Evolutionary conservation across 2,888 invertebrate genomes (phyloP).

Genomic region (Tyria jacobaeae): DNA sequence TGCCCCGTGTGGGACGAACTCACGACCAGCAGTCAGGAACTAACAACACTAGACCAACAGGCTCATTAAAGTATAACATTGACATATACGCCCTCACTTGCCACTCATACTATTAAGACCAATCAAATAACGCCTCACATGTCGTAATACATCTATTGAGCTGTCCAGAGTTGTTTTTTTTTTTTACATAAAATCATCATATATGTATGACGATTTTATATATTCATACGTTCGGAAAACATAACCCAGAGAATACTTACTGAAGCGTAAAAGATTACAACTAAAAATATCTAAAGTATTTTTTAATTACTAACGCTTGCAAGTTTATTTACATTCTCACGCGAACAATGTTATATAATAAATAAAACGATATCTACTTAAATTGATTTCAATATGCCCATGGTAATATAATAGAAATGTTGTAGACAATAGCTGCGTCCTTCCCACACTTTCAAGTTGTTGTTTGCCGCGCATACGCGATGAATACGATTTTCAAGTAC

Average conservation of each 20-base stretch:
- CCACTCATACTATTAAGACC: no score
- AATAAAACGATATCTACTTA: slow-evolving; percentile 25
- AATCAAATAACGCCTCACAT: no score
- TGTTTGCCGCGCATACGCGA: slow-evolving; percentile 49
- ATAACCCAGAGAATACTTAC: background rate
- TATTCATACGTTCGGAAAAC: no score
- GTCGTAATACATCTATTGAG: no score
- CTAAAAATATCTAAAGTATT: background rate
- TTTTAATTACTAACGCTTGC: background rate
- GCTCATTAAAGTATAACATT: no score
- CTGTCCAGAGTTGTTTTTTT: no score
- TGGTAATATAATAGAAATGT: slow-evolving; percentile 42
- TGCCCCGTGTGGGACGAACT: no score
- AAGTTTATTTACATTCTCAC: slow-evolving; percentile 9
- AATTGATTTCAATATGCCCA: slow-evolving; percentile 39
- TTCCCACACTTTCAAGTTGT: slow-evolving; percentile 61
- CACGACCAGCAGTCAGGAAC: no score
- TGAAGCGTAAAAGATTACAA: background rate
- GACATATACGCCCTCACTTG: no score
- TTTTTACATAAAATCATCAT: no score
- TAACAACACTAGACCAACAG: no score
- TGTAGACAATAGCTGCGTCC: slow-evolving; percentile 42
- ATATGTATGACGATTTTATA: no score
- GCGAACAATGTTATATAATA: slow-evolving; percentile 5
- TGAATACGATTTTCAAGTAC: slow-evolving; percentile 32